Percentiles rank a stretch among this genome's conserved stretches.
Conservation (phyloP, 1,140 invertebrate species). For the Anadara kagoshimensis region DNA sequence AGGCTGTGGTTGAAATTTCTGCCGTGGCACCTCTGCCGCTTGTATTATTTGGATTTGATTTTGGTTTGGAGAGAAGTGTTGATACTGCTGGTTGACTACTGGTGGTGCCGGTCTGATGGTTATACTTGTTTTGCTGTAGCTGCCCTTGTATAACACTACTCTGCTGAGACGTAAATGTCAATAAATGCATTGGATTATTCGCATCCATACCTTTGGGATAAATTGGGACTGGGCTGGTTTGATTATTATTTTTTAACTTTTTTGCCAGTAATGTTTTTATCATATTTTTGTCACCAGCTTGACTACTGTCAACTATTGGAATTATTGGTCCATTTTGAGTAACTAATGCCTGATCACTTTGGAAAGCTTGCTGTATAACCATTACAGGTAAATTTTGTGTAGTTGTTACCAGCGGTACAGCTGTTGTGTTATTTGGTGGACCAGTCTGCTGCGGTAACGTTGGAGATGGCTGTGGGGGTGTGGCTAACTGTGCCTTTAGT, state of each 20-base stretch:
- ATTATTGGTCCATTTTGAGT: too few relatives aligned
- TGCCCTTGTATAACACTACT: constrained; percentile 37
- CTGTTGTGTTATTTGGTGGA: background rate
- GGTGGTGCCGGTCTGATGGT: background rate
- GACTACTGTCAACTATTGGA: too few relatives aligned
- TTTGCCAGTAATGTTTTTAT: constrained; percentile 90
- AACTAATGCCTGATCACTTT: too few relatives aligned
- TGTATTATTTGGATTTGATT: background rate
- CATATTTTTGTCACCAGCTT: constrained; percentile 72
- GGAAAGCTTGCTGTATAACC: too few relatives aligned
- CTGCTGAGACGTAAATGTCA: constrained; percentile 41
- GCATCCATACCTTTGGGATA: constrained; percentile 20
- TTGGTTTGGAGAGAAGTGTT: background rate
- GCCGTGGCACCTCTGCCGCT: constrained; percentile 11
- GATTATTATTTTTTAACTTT: constrained; percentile 78
- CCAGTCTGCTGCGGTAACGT: constrained; percentile 14
- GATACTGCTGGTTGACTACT: background rate
- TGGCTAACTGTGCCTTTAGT: background rate
- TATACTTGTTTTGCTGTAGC: constrained; percentile 20
- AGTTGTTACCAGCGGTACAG: too few relatives aligned
- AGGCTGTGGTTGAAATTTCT: constrained; percentile 9
- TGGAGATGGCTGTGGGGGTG: constrained; percentile 5
- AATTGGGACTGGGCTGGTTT: constrained; percentile 31
- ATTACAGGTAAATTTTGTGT: too few relatives aligned
- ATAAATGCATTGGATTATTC: constrained; percentile 39